phyloP scores from a whole-genome alignment of 1,140 invertebrate genomes.

The Coelopa frigida region DNA sequence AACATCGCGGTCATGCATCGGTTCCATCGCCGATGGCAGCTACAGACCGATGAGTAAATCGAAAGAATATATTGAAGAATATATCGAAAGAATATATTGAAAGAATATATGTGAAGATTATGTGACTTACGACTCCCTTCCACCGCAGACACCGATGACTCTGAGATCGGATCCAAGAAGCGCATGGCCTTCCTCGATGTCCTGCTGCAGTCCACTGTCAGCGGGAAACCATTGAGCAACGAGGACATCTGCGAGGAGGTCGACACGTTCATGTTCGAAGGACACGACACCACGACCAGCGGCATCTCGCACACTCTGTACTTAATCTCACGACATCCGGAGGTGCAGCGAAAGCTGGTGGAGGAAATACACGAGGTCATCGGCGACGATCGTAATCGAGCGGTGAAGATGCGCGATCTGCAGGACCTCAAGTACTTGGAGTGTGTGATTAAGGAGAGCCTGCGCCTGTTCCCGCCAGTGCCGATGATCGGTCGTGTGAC shows the following conservation, averaged over 20 bases:
- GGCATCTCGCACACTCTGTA: conserved; percentile 52
- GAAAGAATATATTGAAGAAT: background rate
- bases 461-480: conserved; percentile 58
- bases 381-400: conserved; percentile 27
- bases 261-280: conserved; percentile 72
- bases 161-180: conserved; percentile 47
- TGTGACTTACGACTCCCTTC: background rate
- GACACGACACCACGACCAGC: conserved; percentile 59
- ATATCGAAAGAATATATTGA: background rate
- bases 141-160: conserved; percentile 14
- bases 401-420: conserved; percentile 14
- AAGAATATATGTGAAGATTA: background rate
- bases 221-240: conserved; percentile 52
- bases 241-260: conserved; percentile 64
- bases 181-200: conserved; percentile 70
- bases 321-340: conserved; percentile 48
- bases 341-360: conserved; percentile 54
- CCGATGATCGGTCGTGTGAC: conserved; percentile 55
- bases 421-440: conserved; percentile 42
- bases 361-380: conserved; percentile 54
- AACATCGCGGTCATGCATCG: conserved; percentile 59
- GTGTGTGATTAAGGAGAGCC: conserved; percentile 55
- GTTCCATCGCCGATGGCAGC: conserved; percentile 44
- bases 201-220: conserved; percentile 55
- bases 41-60: conserved; percentile 10